phyloP scores from a whole-genome alignment of 2,888 invertebrate genomes.

The Lepidochrysops patricia region DNA sequence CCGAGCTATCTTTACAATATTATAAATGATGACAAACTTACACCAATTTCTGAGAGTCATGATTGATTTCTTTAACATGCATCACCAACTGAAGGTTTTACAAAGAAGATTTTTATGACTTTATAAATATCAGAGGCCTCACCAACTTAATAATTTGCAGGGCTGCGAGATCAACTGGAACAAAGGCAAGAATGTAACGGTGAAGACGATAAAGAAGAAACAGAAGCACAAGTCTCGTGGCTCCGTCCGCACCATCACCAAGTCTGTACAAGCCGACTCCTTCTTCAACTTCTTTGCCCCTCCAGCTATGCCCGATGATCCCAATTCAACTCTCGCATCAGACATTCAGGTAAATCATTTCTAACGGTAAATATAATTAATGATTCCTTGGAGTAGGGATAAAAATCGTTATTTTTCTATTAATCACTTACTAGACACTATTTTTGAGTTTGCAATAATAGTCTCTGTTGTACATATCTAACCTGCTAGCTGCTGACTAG shows the following conservation, averaged over 20 bases:
- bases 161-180: conserved; percentile 98
- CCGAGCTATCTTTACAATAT: background rate
- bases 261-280: conserved; percentile 96
- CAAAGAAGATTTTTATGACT: background rate
- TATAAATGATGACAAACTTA: conserved; percentile 50
- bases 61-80: conserved; percentile 64
- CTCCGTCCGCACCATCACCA: conserved; percentile 93
- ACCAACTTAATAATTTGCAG: conserved; percentile 34
- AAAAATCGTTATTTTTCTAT: too few relatives aligned
- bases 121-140: background rate
- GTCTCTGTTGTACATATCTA: too few relatives aligned
- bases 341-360: conserved; percentile 79
- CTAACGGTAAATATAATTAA: too few relatives aligned
- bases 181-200: conserved; percentile 96
- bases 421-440: too few relatives aligned
- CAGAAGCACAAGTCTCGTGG: conserved; percentile 98
- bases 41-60: conserved; percentile 60
- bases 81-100: conserved; percentile 61
- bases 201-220: conserved; percentile 97
- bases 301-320: conserved; percentile 88
- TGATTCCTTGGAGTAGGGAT: too few relatives aligned
- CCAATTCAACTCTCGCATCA: conserved; percentile 88
- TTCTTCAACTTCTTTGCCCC: conserved; percentile 99
- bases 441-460: too few relatives aligned
- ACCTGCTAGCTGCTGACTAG: too few relatives aligned